Percentiles rank a stretch among this genome's conserved stretches.
These are phyloP conservation scores for Syndactyla subalaris DNA, from an alignment of 2,797 vertebrate genomes.

Conservation along the genomic window DNA sequence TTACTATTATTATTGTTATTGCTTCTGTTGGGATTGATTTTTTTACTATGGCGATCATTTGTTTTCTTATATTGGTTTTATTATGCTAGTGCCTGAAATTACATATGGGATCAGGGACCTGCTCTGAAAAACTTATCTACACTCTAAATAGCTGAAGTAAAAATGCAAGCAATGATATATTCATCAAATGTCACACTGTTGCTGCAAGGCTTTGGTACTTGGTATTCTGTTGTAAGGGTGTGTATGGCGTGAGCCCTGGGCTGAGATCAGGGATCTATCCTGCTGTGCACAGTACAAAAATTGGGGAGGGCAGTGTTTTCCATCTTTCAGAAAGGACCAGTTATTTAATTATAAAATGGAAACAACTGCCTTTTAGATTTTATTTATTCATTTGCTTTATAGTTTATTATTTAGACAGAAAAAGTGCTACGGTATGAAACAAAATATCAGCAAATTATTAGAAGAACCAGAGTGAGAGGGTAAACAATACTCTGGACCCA, in stretches of 20 bases:
- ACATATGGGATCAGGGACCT: neutral
- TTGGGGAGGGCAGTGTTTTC: neutral
- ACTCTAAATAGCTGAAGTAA: neutral
- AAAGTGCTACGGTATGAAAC: neutral
- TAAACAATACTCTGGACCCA: neutral
- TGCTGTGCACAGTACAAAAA: neutral
- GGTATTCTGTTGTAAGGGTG: neutral
- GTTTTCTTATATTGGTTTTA: conserved; percentile 18
- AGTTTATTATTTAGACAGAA: neutral
- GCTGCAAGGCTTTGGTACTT: neutral
- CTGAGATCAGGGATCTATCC: neutral
- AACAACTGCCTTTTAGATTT: neutral
- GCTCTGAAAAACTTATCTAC: neutral
- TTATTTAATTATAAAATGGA: neutral
- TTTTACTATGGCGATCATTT: neutral
- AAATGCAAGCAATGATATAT: neutral
- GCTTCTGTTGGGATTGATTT: conserved; percentile 28
- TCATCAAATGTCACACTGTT: neutral
- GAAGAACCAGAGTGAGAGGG: neutral
- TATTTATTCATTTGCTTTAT: rapidly evolving
- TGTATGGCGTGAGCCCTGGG: neutral
- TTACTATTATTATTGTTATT: neutral
- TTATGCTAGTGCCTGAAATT: neutral
- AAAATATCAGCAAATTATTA: neutral
- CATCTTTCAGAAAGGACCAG: neutral